These are phyloP conservation scores for Forbesichthys agassizii DNA, from an alignment of 2,113 vertebrate genomes.

Conservation along the genomic window DNA sequence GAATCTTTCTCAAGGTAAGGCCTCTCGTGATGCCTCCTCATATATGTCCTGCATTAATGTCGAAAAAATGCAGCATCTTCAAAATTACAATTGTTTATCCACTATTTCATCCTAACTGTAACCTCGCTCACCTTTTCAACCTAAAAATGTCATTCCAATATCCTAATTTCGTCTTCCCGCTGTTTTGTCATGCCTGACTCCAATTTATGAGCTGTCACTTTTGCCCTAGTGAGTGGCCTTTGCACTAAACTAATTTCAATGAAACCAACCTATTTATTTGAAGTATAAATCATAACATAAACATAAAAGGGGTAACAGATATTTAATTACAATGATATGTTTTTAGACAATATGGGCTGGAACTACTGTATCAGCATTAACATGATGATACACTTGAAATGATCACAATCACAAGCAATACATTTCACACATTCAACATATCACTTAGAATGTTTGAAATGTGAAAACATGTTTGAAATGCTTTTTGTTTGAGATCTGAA, in stretches of 20 bases:
- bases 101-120: background rate
- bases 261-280: conserved; percentile 74
- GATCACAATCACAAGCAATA: no score
- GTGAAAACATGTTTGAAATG: no score
- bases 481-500: no score
- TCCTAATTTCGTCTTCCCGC: conserved; percentile 11
- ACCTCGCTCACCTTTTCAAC: conserved; percentile 28
- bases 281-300: conserved; percentile 69
- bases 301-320: no score
- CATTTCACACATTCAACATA: no score
- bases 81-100: background rate
- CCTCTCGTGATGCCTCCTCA: conserved; percentile 41
- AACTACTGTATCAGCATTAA: no score
- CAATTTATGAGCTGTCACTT: conserved; percentile 74
- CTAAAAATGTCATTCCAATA: conserved; percentile 15
- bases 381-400: no score
- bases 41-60: conserved; percentile 40
- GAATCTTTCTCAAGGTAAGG: conserved; percentile 66
- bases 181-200: conserved; percentile 40
- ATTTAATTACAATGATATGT: no score
- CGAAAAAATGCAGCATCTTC: conserved; percentile 22
- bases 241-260: conserved; percentile 73
- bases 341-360: no score
- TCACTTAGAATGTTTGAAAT: no score
- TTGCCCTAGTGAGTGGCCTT: conserved; percentile 68